Percentiles rank a stretch among this genome's conserved stretches.
Conservation (phyloP, 1,140 invertebrate species). For the Psix sp. region DNA sequence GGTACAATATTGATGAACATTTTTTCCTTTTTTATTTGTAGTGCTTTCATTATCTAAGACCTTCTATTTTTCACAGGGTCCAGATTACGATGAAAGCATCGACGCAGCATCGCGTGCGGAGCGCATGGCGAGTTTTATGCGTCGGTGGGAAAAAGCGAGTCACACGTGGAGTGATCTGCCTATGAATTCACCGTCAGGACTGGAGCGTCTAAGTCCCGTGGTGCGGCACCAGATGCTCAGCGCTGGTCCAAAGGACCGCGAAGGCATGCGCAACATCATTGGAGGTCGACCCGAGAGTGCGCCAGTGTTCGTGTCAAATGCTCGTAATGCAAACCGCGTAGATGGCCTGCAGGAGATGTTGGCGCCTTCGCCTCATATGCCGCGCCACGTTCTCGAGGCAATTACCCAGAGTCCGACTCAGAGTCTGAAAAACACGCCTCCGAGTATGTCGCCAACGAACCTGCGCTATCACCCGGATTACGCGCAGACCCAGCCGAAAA, state of each 20-base stretch:
- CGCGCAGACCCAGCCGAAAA: constrained; percentile 52
- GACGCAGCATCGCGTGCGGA: constrained; percentile 65
- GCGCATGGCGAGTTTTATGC: constrained; percentile 64
- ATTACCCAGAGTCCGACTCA: constrained; percentile 74
- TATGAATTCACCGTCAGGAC: constrained; percentile 6
- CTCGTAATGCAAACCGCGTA: constrained; percentile 67
- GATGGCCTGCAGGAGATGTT: constrained; percentile 69
- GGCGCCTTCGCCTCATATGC: constrained; percentile 69
- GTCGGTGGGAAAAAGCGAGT: constrained; percentile 71
- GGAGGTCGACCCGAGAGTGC: constrained; percentile 72
- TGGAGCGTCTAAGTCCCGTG: constrained; percentile 4
- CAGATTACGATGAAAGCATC: constrained; percentile 81
- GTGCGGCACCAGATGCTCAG: constrained; percentile 50
- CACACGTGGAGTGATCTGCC: constrained; percentile 65
- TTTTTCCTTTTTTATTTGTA: no score
- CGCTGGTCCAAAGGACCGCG: constrained; percentile 66
- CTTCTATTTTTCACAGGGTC: constrained; percentile 78
- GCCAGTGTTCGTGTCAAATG: constrained; percentile 64
- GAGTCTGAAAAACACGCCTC: constrained; percentile 66
- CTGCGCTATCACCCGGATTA: constrained; percentile 67
- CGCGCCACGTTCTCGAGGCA: constrained; percentile 71
- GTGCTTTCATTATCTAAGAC: neutral
- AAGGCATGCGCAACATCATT: constrained; percentile 73
- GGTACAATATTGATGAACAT: no score
- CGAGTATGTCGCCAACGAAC: constrained; percentile 63